A percentile compares a stretch with the other conserved stretches of the same genome.
Conservation (phyloP, 2,113 vertebrate genomes). For the Sminthopsis crassicaudata region DNA sequence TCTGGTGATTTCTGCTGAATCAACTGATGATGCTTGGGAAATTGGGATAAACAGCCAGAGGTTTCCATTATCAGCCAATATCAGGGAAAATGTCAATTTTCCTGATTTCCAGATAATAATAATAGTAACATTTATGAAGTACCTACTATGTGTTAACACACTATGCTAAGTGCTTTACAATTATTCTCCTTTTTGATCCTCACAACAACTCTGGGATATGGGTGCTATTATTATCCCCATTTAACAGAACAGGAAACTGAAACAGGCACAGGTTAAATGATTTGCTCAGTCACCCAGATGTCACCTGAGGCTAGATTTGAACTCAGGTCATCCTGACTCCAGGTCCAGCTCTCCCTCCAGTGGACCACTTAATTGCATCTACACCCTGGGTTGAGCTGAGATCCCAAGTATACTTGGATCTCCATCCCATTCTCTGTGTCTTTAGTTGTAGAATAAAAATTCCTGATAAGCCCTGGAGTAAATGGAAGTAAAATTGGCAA, state of each 20-base stretch:
- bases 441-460: background rate
- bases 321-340: background rate
- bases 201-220: background rate
- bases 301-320: background rate
- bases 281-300: background rate
- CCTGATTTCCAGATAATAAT: background rate
- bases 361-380: background rate
- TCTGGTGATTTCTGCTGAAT: background rate
- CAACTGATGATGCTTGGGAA: background rate
- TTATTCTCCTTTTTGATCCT: background rate
- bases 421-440: background rate
- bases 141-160: background rate
- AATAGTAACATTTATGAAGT: background rate
- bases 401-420: background rate
- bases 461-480: background rate
- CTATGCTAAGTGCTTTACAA: background rate
- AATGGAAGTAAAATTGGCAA: background rate
- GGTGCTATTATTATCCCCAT: background rate
- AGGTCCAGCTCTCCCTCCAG: background rate
- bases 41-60: background rate
- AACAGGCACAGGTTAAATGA: background rate
- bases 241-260: background rate
- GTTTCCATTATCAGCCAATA: background rate
- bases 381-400: background rate
- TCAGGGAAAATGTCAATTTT: background rate